A percentile compares a stretch with the other conserved stretches of the same genome.
These are phyloP conservation scores for Helarctos malayanus DNA, from an alignment of 2,797 vertebrate species.

Conservation along the genomic window DNA sequence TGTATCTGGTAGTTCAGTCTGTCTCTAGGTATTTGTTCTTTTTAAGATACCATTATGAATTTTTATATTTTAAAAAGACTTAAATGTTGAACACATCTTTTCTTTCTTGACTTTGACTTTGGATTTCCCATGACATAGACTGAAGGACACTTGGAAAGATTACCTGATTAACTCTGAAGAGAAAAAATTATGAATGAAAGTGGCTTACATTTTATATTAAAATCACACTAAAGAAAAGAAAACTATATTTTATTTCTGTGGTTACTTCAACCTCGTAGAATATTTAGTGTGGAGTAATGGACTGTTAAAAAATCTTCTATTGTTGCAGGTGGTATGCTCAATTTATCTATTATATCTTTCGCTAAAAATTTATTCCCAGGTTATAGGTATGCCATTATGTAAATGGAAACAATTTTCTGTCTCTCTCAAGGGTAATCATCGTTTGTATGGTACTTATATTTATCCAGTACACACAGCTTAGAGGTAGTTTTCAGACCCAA, in stretches of 20 bases:
- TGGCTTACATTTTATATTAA: slow-evolving; percentile 20
- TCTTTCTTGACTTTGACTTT: neutral
- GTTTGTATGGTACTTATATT: neutral
- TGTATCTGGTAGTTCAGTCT: neutral
- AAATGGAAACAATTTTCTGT: slow-evolving; percentile 57
- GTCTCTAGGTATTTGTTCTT: neutral
- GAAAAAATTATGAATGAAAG: neutral
- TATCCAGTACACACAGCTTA: slow-evolving; percentile 14
- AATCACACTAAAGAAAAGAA: slow-evolving; percentile 16
- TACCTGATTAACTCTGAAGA: slow-evolving; percentile 18
- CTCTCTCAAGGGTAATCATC: slow-evolving; percentile 19
- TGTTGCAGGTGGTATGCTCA: slow-evolving; percentile 34
- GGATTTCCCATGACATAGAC: neutral
- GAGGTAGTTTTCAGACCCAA: neutral
- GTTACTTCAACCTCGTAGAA: slow-evolving; percentile 4
- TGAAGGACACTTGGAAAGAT: neutral
- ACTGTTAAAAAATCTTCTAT: slow-evolving; percentile 50
- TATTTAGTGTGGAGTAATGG: slow-evolving; percentile 62
- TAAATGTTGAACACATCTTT: neutral
- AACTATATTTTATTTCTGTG: slow-evolving; percentile 56
- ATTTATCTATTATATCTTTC: slow-evolving; percentile 58
- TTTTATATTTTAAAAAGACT: neutral
- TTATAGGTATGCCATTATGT: slow-evolving; percentile 50
- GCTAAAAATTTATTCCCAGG: slow-evolving; percentile 55
- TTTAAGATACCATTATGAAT: slow-evolving; percentile 10